Base-by-base conservation (phyloP, 2,888 invertebrate species). In the Cancer borealis region DNA sequence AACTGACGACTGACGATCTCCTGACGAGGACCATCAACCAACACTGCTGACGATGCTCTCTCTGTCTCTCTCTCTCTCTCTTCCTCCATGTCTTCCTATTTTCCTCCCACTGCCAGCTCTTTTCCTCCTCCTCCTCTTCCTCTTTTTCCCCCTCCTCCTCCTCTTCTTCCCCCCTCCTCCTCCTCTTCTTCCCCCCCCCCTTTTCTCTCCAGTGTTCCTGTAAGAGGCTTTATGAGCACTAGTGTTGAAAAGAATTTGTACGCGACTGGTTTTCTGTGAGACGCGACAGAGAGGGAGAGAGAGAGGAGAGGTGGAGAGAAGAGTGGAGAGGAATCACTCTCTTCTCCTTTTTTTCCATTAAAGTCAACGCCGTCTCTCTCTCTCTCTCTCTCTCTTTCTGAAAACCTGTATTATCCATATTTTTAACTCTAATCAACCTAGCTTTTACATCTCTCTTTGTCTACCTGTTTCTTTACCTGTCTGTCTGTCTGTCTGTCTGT, bases 151-250 rank as follows among this genome's bases (percentile, higher is more conserved):
- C 46, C 49, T 6, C 10, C 49, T n/a, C 1, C 30, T 12, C 21
- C 30, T 79, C 12, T 79, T 79, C 30, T 79, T 4, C 79, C 4
- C n/a, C 26, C 73, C 30, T 30, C 30, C 30, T 30, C 30, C 21
- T 8, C 47, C 46, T 2, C 47, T 21, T n/a, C n/a, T n/a, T n/a
- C 21, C n/a, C n/a, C n/a, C 21, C 26, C n/a, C 73, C 26, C 8
- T 3, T 2, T 0, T n/a, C 26, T 26, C 79, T 30, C 79, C 30
- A 79, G 79, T 79, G 30, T 79, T 79, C 79, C 92, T 21, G 17
- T 46, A 73, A 39, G 92, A 45, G 66, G 92, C 73, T 92, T 79
- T 46, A 92, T 73, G n/a, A 79, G 45, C 10, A 26, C 73, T 92
- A 10, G 30, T 60, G 60, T 6, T 90, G 60, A 90, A 54, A 60